Evolutionary conservation across 2,113 vertebrate genomes (phyloP).

Genomic region (Cyrtonyx montezumae): DNA sequence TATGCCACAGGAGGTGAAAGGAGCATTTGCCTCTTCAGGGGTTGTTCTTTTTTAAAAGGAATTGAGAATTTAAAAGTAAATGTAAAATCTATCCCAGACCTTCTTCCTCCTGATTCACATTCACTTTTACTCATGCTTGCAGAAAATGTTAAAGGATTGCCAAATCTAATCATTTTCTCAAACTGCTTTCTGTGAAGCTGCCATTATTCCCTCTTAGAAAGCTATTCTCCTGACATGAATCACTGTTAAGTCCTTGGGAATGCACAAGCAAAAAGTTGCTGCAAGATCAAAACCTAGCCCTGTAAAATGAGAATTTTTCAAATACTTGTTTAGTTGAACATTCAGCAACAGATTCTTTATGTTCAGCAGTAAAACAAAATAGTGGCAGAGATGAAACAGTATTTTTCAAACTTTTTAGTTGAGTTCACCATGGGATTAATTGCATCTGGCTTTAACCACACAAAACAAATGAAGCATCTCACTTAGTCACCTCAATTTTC

Average conservation of each 20-base stretch:
- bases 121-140: rapidly evolving
- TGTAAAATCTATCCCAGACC: neutral
- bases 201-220: neutral
- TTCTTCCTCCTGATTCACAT: rapidly evolving
- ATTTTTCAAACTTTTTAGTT: neutral
- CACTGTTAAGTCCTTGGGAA: neutral
- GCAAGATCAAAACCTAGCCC: neutral
- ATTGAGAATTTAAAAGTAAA: neutral
- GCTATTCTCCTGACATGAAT: neutral
- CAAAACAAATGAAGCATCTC: neutral
- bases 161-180: neutral
- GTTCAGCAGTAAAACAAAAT: neutral
- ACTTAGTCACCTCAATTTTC: neutral
- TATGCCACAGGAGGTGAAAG: neutral
- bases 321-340: neutral
- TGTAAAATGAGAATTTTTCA: neutral
- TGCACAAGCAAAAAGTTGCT: rapidly evolving
- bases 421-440: neutral
- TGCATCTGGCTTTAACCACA: neutral
- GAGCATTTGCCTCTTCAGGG: neutral
- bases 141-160: neutral
- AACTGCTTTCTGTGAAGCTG: neutral
- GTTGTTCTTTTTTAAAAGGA: neutral
- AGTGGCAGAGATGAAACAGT: neutral
- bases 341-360: neutral